A percentile compares a stretch with the other conserved stretches of the same genome.
Conservation (phyloP, 2,113 vertebrate genomes). For the Lamprologus lemairii region DNA sequence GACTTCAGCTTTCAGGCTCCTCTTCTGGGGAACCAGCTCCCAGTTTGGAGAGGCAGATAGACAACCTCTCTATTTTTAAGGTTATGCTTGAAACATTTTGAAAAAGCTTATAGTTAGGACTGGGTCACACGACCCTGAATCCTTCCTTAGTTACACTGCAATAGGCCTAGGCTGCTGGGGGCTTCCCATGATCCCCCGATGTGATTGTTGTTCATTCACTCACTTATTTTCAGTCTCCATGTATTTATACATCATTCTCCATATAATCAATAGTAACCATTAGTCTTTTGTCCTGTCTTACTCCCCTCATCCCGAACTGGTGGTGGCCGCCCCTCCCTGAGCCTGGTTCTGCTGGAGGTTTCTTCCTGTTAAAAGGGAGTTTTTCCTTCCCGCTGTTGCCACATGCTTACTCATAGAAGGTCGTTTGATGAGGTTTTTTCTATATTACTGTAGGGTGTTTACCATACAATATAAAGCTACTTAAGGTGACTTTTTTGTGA, state of each 20-base stretch:
- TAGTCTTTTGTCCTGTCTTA: not conserved
- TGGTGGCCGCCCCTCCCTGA: not conserved
- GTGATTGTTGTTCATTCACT: not conserved
- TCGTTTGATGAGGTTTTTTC: not conserved
- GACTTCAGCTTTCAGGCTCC: not conserved
- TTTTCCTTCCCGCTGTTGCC: not conserved
- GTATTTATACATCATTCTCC: not conserved
- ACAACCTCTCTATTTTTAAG: not conserved
- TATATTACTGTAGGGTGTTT: not conserved
- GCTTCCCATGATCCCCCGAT: not conserved
- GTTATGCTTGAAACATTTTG: not conserved
- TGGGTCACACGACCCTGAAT: not conserved
- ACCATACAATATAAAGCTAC: not conserved
- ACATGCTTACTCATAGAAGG: not conserved
- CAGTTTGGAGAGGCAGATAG: not conserved
- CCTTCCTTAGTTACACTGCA: not conserved
- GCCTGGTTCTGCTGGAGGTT: not conserved
- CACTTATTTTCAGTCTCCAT: not conserved
- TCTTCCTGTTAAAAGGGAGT: not conserved
- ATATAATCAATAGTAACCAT: not conserved
- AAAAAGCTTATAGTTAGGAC: not conserved
- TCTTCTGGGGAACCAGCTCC: not conserved
- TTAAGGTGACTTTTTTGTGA: not conserved
- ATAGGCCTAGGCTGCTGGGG: not conserved
- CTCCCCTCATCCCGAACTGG: not conserved